Conservation (phyloP, 2,888 invertebrate species). For the Drosophila mercatorum region DNA sequence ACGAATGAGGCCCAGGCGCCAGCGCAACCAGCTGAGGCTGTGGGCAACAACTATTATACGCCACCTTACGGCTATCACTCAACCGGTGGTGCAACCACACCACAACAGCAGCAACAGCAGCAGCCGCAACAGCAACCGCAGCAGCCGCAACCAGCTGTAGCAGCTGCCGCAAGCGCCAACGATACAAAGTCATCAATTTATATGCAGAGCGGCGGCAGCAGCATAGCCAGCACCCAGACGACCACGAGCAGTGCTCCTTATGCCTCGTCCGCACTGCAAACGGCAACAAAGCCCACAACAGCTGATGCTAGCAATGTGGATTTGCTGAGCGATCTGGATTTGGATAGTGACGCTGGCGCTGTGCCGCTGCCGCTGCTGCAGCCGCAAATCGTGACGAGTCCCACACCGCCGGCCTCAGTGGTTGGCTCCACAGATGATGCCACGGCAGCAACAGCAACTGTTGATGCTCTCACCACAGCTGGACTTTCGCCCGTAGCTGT, state of each 20-base stretch:
- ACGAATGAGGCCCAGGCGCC: conserved; percentile 27
- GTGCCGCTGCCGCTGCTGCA: conserved; percentile 77
- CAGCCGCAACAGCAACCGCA: conserved; percentile 17
- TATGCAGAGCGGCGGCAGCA: conserved; percentile 82
- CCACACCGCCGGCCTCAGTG: conserved; percentile 59
- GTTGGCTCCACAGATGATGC: conserved; percentile 8
- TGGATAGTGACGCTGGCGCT: conserved; percentile 87
- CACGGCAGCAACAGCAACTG: conserved; percentile 11
- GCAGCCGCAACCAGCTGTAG: conserved; percentile 2
- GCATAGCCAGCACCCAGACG: conserved; percentile 82
- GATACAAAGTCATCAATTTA: conserved; percentile 73
- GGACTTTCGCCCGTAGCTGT: conserved; percentile 41
- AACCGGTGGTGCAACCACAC: conserved; percentile 34
- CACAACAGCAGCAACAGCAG: conserved; percentile 15
- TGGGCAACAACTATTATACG: conserved; percentile 77
- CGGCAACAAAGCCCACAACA: conserved; percentile 22
- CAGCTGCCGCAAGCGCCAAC: conserved; percentile 1
- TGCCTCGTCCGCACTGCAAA: conserved; percentile 58
- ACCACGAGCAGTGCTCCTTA: conserved; percentile 81
- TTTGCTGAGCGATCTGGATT: conserved; percentile 91
- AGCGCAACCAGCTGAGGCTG: conserved; percentile 11
- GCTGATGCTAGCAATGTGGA: conserved; percentile 86
- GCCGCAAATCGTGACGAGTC: conserved; percentile 73
- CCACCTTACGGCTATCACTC: conserved; percentile 83
- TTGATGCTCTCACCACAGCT: background rate